Conservation (phyloP, 2,797 vertebrate species). For the Lagorchestes hirsutus region DNA sequence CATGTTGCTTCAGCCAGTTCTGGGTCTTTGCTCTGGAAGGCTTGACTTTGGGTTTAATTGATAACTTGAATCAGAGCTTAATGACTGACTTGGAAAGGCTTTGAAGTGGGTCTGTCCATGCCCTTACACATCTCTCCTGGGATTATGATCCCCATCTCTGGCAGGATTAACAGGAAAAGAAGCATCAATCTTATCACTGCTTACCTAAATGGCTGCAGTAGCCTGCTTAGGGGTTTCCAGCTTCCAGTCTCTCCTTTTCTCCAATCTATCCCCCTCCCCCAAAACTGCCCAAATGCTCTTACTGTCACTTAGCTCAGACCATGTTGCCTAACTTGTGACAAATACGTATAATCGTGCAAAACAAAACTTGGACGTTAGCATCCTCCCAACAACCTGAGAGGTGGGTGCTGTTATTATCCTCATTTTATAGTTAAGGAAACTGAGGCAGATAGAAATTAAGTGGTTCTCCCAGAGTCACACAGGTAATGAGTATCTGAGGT, state of each 20-base stretch:
- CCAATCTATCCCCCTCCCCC: not conserved
- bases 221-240: not conserved
- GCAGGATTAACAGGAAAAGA: not conserved
- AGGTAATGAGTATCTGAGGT: not conserved
- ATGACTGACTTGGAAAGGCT: not conserved
- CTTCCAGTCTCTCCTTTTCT: not conserved
- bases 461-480: not conserved
- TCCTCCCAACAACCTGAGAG: not conserved
- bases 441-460: not conserved
- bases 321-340: not conserved
- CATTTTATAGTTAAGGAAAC: not conserved
- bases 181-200: not conserved
- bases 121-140: not conserved
- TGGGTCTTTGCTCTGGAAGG: not conserved
- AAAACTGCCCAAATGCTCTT: not conserved
- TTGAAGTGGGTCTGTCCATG: not conserved
- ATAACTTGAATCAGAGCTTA: not conserved
- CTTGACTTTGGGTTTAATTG: slow-evolving; percentile 6
- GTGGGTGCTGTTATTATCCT: not conserved
- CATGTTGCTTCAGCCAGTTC: not conserved
- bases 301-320: not conserved
- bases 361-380: not conserved
- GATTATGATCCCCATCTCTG: not conserved
- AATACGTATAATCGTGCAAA: not conserved
- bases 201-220: not conserved